phyloP scores from a whole-genome alignment of 2,888 invertebrate genomes.

The Drosophila bunnanda region DNA sequence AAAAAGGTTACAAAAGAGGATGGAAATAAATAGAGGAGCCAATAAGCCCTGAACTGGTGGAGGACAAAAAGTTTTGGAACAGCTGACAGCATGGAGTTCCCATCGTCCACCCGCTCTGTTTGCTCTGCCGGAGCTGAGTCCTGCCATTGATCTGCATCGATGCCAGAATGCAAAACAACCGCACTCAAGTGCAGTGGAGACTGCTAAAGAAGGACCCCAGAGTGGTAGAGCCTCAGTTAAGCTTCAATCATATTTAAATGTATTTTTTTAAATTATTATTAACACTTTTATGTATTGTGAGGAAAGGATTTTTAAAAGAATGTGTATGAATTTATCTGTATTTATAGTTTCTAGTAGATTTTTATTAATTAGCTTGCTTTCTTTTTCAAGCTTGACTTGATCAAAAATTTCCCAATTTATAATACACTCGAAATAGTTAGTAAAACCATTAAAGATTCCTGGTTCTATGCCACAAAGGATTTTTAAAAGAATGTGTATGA shows the following conservation, averaged over 20 bases:
- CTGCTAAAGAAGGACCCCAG: neutral
- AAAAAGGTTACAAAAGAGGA: conserved; percentile 21
- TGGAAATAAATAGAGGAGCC: conserved; percentile 39
- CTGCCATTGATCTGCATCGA: conserved; percentile 77
- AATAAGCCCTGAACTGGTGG: conserved; percentile 30
- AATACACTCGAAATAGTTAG: neutral
- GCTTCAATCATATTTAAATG: neutral
- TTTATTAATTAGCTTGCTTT: too few relatives aligned
- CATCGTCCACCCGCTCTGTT: conserved; percentile 5
- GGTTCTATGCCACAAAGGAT: rapidly evolving
- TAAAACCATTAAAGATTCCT: neutral
- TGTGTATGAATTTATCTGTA: neutral
- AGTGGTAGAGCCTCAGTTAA: neutral
- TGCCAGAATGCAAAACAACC: conserved; percentile 46
- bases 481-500: neutral
- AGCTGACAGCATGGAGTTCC: conserved; percentile 37
- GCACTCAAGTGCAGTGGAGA: conserved; percentile 21
- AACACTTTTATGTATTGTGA: neutral
- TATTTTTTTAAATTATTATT: neutral
- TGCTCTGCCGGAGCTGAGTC: conserved; percentile 19
- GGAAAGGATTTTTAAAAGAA: neutral
- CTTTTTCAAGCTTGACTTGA: neutral
- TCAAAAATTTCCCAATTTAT: neutral
- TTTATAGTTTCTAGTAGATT: neutral
- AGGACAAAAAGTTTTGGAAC: conserved; percentile 44